A percentile compares a stretch with the other conserved stretches of the same genome.
Evolutionary conservation across 2,113 vertebrate species (phyloP).

Genomic region (Semnornis frantzii): DNA sequence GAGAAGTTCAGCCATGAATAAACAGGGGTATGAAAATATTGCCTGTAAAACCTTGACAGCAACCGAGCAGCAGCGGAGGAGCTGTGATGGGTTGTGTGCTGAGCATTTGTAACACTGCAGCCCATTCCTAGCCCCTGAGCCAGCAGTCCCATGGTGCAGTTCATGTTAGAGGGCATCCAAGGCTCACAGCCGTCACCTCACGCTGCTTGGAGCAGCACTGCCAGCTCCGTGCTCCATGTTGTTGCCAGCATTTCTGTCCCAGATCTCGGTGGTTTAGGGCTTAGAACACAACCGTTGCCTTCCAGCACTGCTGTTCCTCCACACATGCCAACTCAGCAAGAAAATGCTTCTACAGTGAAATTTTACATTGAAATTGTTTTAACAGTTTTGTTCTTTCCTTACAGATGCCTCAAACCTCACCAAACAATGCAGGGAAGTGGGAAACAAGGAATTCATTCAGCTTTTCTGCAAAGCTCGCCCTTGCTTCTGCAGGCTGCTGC

Average conservation of each 20-base stretch:
- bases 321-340: neutral
- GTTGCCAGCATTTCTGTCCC: neutral
- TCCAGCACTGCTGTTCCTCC: neutral
- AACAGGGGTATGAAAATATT: neutral
- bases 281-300: neutral
- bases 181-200: neutral
- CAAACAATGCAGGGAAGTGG: neutral
- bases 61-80: neutral
- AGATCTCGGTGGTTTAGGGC: neutral
- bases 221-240: neutral
- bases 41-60: neutral
- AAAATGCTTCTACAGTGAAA: neutral
- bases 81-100: neutral
- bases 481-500: neutral
- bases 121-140: neutral
- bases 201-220: neutral
- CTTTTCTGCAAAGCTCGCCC: neutral
- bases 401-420: neutral
- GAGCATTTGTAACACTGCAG: neutral
- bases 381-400: neutral
- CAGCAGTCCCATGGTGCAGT: conserved; percentile 50
- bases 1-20: neutral
- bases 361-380: neutral
- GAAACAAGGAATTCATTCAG: neutral
- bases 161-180: conserved; percentile 7